Percentiles rank a stretch among this genome's conserved stretches.
phyloP scores from a whole-genome alignment of 2,113 vertebrate genomes.

The Pleuronectes platessa region DNA sequence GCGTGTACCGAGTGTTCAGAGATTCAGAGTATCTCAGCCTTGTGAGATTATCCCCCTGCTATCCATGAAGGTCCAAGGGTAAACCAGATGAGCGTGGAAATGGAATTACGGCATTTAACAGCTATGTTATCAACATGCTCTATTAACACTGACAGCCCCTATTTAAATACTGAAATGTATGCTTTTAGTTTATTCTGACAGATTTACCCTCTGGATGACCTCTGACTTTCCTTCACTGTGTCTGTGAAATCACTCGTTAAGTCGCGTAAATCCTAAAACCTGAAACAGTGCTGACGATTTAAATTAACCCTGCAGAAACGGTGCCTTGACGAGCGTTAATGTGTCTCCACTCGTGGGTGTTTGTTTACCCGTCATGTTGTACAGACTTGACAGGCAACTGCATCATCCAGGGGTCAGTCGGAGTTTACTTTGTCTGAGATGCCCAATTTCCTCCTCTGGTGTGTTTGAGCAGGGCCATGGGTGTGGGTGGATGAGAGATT shows the following conservation, averaged over 20 bases:
- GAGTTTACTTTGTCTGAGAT: constrained; percentile 52
- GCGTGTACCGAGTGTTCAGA: background rate
- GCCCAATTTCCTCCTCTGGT: constrained; percentile 40
- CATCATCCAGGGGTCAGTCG: constrained; percentile 48
- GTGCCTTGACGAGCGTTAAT: background rate
- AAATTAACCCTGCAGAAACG: background rate
- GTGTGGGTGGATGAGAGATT: constrained; percentile 51
- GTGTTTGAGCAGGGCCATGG: constrained; percentile 17
- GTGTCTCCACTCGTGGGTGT: background rate
- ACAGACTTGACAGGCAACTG: constrained; percentile 4
- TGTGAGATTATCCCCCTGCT: constrained; percentile 40
- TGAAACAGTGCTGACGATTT: background rate
- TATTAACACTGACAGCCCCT: no score
- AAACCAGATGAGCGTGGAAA: background rate
- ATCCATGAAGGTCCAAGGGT: background rate
- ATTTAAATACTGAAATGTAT: background rate
- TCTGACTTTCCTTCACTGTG: constrained; percentile 1
- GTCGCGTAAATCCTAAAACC: background rate
- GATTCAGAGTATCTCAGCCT: constrained; percentile 11
- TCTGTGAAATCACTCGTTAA: background rate
- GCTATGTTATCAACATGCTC: background rate
- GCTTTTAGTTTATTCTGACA: constrained; percentile 19
- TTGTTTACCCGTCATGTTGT: constrained; percentile 26
- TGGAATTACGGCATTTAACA: constrained; percentile 4
- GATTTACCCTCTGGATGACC: no score